Evolutionary conservation across 2,888 invertebrate species (phyloP).

Genomic region (Sphecodes monilicornis): DNA sequence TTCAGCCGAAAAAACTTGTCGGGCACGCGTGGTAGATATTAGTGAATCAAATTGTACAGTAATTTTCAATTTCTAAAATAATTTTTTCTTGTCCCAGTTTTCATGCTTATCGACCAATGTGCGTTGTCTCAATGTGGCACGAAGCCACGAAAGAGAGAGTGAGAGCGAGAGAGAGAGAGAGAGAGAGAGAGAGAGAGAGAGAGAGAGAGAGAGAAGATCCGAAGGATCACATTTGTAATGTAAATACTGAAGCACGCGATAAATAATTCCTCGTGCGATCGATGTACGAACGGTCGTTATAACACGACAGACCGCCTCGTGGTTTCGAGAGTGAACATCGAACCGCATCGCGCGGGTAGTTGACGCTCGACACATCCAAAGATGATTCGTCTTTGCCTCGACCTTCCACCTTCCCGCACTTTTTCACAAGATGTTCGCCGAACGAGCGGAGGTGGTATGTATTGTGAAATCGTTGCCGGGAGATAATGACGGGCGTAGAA

Average conservation of each 20-base stretch:
- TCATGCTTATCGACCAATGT: too few relatives aligned
- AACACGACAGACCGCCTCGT: constrained; percentile 19
- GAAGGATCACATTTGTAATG: constrained; percentile 30
- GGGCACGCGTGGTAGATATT: too few relatives aligned
- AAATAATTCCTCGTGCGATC: constrained; percentile 40
- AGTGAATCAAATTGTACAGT: too few relatives aligned
- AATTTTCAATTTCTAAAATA: too few relatives aligned
- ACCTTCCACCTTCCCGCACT: constrained; percentile 63
- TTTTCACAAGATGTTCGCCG: constrained; percentile 57
- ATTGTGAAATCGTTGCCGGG: constrained; percentile 71
- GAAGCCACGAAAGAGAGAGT: background rate
- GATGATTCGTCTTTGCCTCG: constrained; percentile 61
- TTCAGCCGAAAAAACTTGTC: too few relatives aligned
- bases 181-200: background rate
- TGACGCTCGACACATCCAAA: constrained; percentile 55
- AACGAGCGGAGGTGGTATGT: constrained; percentile 62
- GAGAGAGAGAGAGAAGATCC: background rate
- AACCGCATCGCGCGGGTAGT: constrained; percentile 31
- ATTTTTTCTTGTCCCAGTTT: too few relatives aligned
- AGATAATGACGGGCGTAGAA: constrained; percentile 74
- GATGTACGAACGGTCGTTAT: constrained; percentile 34
- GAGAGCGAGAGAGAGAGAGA: background rate
- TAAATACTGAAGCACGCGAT: constrained; percentile 29
- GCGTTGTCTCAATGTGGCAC: background rate
- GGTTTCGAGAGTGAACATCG: constrained; percentile 33